Conservation (phyloP, 2,888 invertebrate species). For the Axea sp. region DNA sequence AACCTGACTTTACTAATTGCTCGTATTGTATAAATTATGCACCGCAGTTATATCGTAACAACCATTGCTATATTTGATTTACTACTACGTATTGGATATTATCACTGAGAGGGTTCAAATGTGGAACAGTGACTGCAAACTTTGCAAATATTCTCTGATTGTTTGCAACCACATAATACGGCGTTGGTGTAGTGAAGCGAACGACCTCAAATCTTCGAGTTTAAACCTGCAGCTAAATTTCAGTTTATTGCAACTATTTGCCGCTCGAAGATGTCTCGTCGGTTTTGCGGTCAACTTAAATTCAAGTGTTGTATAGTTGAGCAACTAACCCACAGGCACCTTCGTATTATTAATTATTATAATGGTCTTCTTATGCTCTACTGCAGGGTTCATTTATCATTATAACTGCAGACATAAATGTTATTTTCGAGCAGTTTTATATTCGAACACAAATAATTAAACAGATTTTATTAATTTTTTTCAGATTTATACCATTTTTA, state of each 20-base stretch:
- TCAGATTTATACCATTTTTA: too few species aligned
- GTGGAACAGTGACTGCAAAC: constrained; percentile 26
- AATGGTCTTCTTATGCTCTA: constrained; percentile 4
- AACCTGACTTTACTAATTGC: constrained; percentile 45
- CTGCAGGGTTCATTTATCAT: constrained; percentile 12
- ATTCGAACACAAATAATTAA: too few species aligned
- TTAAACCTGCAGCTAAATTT: constrained; percentile 52
- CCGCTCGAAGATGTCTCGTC: constrained; percentile 34
- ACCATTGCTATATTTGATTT: constrained; percentile 42
- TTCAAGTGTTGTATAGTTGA: constrained; percentile 32
- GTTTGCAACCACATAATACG: constrained; percentile 58
- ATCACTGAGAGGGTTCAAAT: constrained; percentile 29
- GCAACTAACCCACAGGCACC: neutral
- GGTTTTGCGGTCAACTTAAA: constrained; percentile 51
- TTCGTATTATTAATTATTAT: constrained; percentile 27
- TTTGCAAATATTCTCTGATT: constrained; percentile 46
- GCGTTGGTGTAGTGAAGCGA: constrained; percentile 47
- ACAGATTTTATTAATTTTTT: too few species aligned
- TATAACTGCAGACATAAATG: neutral
- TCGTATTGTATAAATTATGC: constrained; percentile 29
- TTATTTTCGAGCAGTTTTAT: neutral
- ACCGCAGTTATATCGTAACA: constrained; percentile 13
- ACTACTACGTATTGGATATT: constrained; percentile 37
- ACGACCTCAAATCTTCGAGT: constrained; percentile 50
- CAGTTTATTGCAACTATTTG: constrained; percentile 60